These are phyloP conservation scores for Notarius quadriscutis DNA, from an alignment of 2,113 vertebrate species.

Conservation along the genomic window DNA sequence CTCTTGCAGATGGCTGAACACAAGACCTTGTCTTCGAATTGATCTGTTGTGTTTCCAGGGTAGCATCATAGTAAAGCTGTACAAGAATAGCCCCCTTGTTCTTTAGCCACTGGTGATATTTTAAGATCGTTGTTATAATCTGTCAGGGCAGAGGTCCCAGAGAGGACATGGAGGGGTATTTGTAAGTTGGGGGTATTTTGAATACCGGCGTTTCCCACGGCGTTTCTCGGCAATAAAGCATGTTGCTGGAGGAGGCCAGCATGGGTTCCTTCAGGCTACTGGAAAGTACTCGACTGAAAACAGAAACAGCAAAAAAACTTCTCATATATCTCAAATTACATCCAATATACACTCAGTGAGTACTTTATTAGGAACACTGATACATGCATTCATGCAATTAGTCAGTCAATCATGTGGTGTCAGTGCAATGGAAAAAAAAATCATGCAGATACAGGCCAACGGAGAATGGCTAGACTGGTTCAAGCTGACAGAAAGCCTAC, in stretches of 20 bases:
- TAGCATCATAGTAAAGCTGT: constrained; percentile 15
- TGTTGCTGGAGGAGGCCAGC: constrained; percentile 48
- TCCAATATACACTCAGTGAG: not conserved
- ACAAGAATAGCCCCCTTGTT: constrained; percentile 30
- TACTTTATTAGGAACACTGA: not conserved
- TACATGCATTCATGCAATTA: not conserved
- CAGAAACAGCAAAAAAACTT: not conserved
- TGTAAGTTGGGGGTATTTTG: constrained; percentile 57
- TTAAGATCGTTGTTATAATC: constrained; percentile 19
- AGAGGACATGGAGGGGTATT: constrained; percentile 62
- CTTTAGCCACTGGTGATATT: constrained; percentile 33
- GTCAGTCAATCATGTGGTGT: not conserved
- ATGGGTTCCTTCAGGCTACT: constrained; percentile 54
- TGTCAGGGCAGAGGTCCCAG: constrained; percentile 46
- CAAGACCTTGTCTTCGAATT: not conserved
- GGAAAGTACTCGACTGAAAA: constrained; percentile 38
- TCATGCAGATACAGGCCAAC: not conserved
- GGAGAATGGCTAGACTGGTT: not conserved
- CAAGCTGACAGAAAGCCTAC: not conserved
- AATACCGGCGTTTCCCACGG: constrained; percentile 66
- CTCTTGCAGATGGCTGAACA: not conserved
- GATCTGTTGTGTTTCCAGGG: constrained; percentile 25
- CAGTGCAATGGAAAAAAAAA: not conserved
- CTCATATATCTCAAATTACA: not conserved
- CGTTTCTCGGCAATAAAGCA: constrained; percentile 44